phyloP scores from a whole-genome alignment of 2,888 invertebrate species.

The Fragum sueziense region DNA sequence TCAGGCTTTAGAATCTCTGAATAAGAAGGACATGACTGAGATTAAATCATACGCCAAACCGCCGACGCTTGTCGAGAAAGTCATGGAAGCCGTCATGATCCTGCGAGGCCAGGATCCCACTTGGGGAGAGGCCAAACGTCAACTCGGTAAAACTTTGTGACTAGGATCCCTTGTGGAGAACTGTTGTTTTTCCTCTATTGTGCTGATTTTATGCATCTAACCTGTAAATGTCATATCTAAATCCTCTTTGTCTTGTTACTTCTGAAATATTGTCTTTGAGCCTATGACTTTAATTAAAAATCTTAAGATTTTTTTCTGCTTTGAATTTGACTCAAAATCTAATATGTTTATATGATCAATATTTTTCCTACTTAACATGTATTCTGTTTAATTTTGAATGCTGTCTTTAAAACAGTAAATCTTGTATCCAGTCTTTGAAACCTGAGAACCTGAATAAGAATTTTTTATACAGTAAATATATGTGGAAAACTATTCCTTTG shows the following conservation, averaged over 20 bases:
- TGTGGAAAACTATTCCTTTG: no score
- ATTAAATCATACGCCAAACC: constrained; percentile 95
- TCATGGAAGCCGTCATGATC: constrained; percentile 94
- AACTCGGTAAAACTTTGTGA: constrained; percentile 85
- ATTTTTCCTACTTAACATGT: no score
- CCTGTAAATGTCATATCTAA: neutral
- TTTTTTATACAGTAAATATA: no score
- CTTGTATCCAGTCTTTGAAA: no score
- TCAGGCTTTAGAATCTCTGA: constrained; percentile 79
- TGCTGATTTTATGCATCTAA: neutral
- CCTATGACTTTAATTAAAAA: no score
- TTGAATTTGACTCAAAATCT: no score
- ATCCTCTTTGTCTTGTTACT: neutral
- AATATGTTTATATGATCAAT: no score
- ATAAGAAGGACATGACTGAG: constrained; percentile 87
- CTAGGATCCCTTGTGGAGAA: constrained; percentile 9
- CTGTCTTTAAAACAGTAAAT: no score
- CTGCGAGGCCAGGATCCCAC: constrained; percentile 90
- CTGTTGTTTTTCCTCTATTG: constrained; percentile 9
- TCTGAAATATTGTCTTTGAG: no score
- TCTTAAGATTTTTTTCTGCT: no score
- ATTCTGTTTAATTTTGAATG: no score
- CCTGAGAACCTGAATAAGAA: no score
- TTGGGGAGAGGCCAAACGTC: constrained; percentile 94
- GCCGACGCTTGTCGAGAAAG: constrained; percentile 92